These are phyloP conservation scores for Phrynocephalus versicolor DNA, from an alignment of 2,113 vertebrate species.

Conservation along the genomic window DNA sequence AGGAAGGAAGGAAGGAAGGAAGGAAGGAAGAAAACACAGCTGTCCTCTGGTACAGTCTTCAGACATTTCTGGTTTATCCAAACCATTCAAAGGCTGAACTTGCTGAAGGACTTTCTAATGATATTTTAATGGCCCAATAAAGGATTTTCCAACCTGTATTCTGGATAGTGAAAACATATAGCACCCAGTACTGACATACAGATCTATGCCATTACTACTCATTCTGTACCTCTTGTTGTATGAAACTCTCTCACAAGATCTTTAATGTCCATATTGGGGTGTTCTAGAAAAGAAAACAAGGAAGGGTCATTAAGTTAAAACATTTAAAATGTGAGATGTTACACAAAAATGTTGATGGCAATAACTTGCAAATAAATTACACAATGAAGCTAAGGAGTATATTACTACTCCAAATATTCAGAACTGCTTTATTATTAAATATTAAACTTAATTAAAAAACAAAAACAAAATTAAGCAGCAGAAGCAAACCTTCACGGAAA, in stretches of 20 bases:
- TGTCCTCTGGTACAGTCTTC: too few species aligned
- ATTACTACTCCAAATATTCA: rapidly evolving
- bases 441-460: neutral
- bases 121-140: neutral
- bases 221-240: slow-evolving; percentile 57
- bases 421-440: neutral
- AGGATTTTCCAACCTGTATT: neutral
- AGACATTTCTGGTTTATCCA: too few species aligned
- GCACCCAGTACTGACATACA: neutral
- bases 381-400: neutral
- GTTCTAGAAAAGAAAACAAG: slow-evolving; percentile 55
- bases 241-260: slow-evolving; percentile 72
- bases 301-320: neutral
- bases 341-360: neutral
- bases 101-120: too few species aligned
- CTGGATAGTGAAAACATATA: neutral
- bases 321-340: neutral
- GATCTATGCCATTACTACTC: neutral
- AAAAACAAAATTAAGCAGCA: neutral
- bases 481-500: slow-evolving; percentile 73
- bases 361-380: neutral
- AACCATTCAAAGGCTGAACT: too few species aligned
- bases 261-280: slow-evolving; percentile 63
- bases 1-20: too few species aligned
- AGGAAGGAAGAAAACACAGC: too few species aligned